These are phyloP conservation scores for Tachysurus vachellii DNA, from an alignment of 2,113 vertebrate genomes.

Conservation along the genomic window DNA sequence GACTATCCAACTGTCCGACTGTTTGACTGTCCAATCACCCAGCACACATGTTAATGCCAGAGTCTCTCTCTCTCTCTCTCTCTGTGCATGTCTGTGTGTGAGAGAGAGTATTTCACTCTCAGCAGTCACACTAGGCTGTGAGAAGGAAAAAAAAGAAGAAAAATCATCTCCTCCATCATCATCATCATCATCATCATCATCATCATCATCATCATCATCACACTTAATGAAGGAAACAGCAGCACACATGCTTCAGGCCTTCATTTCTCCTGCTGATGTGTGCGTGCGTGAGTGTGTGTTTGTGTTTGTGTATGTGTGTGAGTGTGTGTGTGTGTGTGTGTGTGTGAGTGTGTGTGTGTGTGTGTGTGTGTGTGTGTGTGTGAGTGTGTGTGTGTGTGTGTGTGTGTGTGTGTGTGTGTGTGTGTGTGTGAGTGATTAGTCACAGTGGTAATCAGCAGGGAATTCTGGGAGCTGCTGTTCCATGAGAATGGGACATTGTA, in stretches of 20 bases:
- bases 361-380: background rate
- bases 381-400: background rate
- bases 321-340: background rate
- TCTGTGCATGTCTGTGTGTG: background rate
- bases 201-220: conserved; percentile 54
- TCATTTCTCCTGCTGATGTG: background rate
- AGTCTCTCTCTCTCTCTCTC: too few relatives aligned
- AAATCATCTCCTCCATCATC: too few relatives aligned
- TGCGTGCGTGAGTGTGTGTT: background rate
- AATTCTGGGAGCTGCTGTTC: background rate
- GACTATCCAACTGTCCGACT: too few relatives aligned
- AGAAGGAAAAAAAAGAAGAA: too few relatives aligned
- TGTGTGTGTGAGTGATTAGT: background rate
- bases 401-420: background rate
- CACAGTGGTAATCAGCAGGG: background rate
- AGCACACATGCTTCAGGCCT: conserved; percentile 29
- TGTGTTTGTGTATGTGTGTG: background rate
- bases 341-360: background rate
- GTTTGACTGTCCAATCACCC: too few relatives aligned
- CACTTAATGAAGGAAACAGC: conserved; percentile 69
- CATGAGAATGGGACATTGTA: background rate
- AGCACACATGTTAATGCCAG: too few relatives aligned
- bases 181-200: too few relatives aligned
- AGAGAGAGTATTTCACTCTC: too few relatives aligned
- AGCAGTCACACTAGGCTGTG: too few relatives aligned